Evolutionary conservation across 1,140 invertebrate genomes (phyloP).

Genomic region (Drosophila mayri): DNA sequence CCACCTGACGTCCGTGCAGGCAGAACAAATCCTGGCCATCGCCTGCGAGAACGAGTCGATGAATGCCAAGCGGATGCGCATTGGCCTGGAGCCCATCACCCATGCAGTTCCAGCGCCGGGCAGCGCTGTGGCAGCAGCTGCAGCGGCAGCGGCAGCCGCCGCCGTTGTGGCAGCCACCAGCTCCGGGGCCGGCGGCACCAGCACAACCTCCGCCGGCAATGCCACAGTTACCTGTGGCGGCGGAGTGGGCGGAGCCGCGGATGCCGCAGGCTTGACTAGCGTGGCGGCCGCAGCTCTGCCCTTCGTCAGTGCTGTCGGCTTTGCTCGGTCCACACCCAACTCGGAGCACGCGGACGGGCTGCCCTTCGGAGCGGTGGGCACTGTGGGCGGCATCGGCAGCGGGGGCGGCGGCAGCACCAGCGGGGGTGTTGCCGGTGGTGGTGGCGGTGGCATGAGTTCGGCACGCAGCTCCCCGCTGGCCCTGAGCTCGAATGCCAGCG

Average conservation of each 20-base stretch:
- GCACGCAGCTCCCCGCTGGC: conserved; percentile 82
- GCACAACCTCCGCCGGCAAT: conserved; percentile 57
- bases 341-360: conserved; percentile 74
- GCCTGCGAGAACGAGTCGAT: conserved; percentile 98
- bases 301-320: conserved; percentile 75
- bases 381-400: conserved; percentile 57
- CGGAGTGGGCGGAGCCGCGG: conserved; percentile 51
- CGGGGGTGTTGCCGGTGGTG: conserved; percentile 48
- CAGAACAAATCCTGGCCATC: conserved; percentile 96
- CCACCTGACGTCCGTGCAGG: conserved; percentile 97
- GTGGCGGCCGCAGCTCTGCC: conserved; percentile 75
- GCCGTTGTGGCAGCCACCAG: conserved; percentile 58
- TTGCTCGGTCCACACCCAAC: conserved; percentile 81
- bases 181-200: conserved; percentile 50
- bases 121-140: conserved; percentile 86
- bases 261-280: conserved; percentile 69
- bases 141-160: conserved; percentile 74
- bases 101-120: conserved; percentile 91
- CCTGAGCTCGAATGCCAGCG: conserved; percentile 80
- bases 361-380: conserved; percentile 60
- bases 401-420: conserved; percentile 60
- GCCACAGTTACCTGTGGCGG: conserved; percentile 72
- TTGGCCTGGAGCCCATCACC: conserved; percentile 97
- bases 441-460: conserved; percentile 73
- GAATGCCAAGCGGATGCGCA: conserved; percentile 97